phyloP scores from a whole-genome alignment of 2,113 vertebrate species.

The Cephalopholis sonnerati region DNA sequence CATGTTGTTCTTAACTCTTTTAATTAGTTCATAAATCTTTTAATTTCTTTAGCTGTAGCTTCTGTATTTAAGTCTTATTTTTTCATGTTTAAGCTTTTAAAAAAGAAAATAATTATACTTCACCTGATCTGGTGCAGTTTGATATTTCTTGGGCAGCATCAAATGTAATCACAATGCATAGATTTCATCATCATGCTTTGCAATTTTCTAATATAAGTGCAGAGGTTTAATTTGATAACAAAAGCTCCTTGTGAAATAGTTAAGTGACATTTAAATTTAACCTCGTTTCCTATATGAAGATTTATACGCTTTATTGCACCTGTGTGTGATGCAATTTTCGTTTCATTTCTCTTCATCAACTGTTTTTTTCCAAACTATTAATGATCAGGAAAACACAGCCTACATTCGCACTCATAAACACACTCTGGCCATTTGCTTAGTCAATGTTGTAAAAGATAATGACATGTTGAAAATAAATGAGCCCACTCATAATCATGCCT shows the following conservation, averaged over 20 bases:
- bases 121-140: background rate
- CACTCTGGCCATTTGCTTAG: conserved; percentile 73
- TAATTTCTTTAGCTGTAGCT: background rate
- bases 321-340: background rate
- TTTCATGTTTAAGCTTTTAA: background rate
- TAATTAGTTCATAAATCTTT: background rate
- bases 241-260: background rate
- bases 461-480: conserved; percentile 85
- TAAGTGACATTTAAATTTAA: background rate
- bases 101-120: background rate
- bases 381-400: conserved; percentile 63
- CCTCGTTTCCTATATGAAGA: background rate
- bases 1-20: background rate
- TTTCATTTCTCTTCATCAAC: conserved; percentile 21
- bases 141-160: background rate
- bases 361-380: conserved; percentile 58
- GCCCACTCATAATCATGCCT: conserved; percentile 79
- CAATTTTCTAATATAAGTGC: background rate
- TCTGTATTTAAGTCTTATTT: background rate
- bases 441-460: conserved; percentile 83
- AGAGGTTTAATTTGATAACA: background rate
- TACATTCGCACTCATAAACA: conserved; percentile 59
- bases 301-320: background rate
- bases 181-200: background rate
- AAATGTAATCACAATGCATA: background rate